Conservation (phyloP, 2,113 vertebrate genomes). For the Narcine bancroftii region DNA sequence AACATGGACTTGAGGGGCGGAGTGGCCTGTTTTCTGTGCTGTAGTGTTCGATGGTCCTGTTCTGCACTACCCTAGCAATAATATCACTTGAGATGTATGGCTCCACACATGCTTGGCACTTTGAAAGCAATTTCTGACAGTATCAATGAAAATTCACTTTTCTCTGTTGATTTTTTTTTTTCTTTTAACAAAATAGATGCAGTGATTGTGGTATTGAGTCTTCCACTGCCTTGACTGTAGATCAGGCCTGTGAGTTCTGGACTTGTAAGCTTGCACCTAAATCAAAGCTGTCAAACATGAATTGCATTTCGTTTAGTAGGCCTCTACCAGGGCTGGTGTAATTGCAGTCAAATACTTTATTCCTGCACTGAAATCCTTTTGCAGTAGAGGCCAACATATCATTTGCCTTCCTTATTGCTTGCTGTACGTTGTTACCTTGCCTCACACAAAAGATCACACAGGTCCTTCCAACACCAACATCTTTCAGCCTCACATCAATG, state of each 20-base stretch:
- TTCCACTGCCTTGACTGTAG: conserved; percentile 7
- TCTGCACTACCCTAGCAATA: background rate
- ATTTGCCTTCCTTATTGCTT: too few relatives aligned
- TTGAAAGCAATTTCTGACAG: conserved; percentile 15
- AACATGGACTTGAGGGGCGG: too few relatives aligned
- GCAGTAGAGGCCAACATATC: too few relatives aligned
- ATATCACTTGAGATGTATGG: background rate
- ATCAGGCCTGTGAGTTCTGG: background rate
- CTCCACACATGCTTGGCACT: background rate
- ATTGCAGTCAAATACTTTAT: too few relatives aligned
- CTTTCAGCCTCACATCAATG: too few relatives aligned
- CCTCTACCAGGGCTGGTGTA: too few relatives aligned
- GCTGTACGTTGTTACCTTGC: too few relatives aligned
- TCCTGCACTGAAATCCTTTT: too few relatives aligned
- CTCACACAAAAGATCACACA: too few relatives aligned
- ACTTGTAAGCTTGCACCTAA: background rate
- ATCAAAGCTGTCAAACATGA: background rate
- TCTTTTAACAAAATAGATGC: conserved; percentile 20
- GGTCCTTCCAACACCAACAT: too few relatives aligned
- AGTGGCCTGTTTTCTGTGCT: too few relatives aligned
- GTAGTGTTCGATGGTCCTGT: too few relatives aligned
- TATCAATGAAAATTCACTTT: conserved; percentile 8
- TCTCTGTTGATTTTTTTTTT: background rate
- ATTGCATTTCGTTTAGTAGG: background rate
- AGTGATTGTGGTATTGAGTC: background rate